Percentiles rank a stretch among this genome's conserved stretches.
Conservation (phyloP, 2,888 invertebrate genomes). For the Apoda limacodes region DNA sequence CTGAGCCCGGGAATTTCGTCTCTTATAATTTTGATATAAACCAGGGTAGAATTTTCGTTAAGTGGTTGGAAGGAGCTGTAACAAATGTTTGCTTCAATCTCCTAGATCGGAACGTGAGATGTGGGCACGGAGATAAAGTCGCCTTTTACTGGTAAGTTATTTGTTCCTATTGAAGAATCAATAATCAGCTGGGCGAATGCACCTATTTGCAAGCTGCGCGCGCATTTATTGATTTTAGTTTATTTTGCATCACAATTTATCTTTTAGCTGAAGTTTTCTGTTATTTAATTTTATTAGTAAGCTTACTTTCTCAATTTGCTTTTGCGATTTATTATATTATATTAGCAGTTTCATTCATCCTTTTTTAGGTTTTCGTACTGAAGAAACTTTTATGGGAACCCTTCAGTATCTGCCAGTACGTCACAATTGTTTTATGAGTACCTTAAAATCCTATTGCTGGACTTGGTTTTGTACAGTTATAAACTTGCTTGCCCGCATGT, state of each 20-base stretch:
- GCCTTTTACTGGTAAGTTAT: conserved; percentile 93
- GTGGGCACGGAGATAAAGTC: conserved; percentile 89
- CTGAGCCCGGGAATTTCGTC: conserved; percentile 80
- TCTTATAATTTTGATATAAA: conserved; percentile 92
- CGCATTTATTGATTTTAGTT: conserved; percentile 56
- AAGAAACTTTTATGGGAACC: too few relatives aligned
- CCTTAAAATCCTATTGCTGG: too few relatives aligned
- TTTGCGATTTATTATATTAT: not conserved
- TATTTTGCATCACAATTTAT: too few relatives aligned
- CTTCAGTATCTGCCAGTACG: too few relatives aligned
- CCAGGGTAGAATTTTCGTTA: conserved; percentile 90
- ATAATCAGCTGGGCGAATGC: conserved; percentile 53
- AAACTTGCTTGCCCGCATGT: too few relatives aligned
- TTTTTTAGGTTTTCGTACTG: too few relatives aligned
- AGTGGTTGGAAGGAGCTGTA: conserved; percentile 95
- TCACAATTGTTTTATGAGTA: too few relatives aligned
- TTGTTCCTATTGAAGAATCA: conserved; percentile 28
- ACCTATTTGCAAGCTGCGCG: conserved; percentile 45
- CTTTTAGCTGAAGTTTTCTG: not conserved
- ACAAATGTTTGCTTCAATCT: conserved; percentile 98
- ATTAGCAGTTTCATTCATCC: too few relatives aligned
- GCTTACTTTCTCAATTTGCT: not conserved
- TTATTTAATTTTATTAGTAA: conserved; percentile 1
- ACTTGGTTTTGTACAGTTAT: too few relatives aligned
- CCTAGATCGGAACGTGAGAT: conserved; percentile 90